phyloP scores from a whole-genome alignment of 2,888 invertebrate species.

The Cephus runcator region DNA sequence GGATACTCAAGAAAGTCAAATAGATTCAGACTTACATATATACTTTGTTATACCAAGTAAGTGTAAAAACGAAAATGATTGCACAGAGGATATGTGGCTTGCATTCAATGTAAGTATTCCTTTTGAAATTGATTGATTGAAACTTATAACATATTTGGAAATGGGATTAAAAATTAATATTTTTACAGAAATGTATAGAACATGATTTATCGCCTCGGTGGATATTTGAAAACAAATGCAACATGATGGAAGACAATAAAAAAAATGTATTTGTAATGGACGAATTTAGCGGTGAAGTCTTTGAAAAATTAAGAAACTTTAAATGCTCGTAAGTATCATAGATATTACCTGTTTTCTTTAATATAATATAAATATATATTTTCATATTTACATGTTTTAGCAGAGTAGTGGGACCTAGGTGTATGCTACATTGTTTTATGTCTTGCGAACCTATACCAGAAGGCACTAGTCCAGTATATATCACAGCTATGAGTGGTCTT shows the following conservation, averaged over 20 bases:
- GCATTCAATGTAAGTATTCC: conserved; percentile 69
- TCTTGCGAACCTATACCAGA: conserved; percentile 80
- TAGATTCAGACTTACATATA: conserved; percentile 44
- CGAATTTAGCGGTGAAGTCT: conserved; percentile 79
- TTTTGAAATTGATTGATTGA: neutral
- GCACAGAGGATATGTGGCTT: conserved; percentile 71
- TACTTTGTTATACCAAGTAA: conserved; percentile 70
- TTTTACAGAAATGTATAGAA: conserved; percentile 70
- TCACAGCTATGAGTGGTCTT: conserved; percentile 82
- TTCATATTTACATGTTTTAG: conserved; percentile 46
- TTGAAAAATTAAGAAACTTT: conserved; percentile 72
- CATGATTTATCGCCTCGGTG: conserved; percentile 73
- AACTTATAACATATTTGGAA: neutral
- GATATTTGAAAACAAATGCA: conserved; percentile 73
- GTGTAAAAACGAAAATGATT: conserved; percentile 68
- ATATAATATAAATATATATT: neutral
- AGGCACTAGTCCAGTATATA: conserved; percentile 80
- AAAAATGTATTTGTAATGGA: conserved; percentile 84
- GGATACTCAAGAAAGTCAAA: conserved; percentile 39
- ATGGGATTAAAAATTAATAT: neutral
- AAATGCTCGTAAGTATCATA: conserved; percentile 76
- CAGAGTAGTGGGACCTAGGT: conserved; percentile 86
- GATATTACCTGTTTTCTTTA: conserved; percentile 8
- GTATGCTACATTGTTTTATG: conserved; percentile 78
- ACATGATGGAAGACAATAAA: conserved; percentile 69